Evolutionary conservation across 2,113 vertebrate species (phyloP), one percentile per base, ranked within the genome.

Genomic region (Centropristis striata): DNA sequence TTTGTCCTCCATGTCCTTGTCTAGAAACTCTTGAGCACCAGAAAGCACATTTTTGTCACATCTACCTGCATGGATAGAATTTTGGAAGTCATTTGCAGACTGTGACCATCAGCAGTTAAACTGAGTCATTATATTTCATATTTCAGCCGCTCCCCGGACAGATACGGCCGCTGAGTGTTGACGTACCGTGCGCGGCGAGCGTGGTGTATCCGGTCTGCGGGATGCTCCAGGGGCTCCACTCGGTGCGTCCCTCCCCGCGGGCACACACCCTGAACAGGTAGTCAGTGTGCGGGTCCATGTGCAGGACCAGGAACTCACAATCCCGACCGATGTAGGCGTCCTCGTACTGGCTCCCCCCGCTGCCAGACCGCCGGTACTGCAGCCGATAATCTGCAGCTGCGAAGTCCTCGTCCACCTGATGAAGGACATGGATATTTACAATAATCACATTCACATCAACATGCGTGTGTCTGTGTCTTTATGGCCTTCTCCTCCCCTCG

Each of bases 171-270:
- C n/a, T n/a, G n/a, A n/a, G n/a, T n/a, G n/a, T n/a, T n/a, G n/a
- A n/a, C n/a, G n/a, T n/a, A 99, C 98, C 98, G 0, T 99, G 98
- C 0, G 98, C 95, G 0, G 96, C 95, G 13, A 99, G 88, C 0
- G 97, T 96, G 90, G 98, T 98, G 80, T 84, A 87, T 1, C 97
- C 97, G 0, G 51, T 93, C 91, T 98, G 98, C 0, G 97, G 94
- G 73, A 99, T 71, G 1, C 98, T 99, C 98, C 98, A 99, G 0
- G 98, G 98, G 77, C 98, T 99, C 98, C 98, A 99, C 89, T 98
- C 98, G 15, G 97, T 97, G 5, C 97, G 96, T 0, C 97, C 98
- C 3, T 99, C 98, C 16, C 97, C 97, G 6, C 98, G 95, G 4
- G 97, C 97, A 2, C 98, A 97, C n/a, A 98, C 97, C 44, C 96